These are phyloP conservation scores for Sylvilagus floridanus DNA, from an alignment of 2,797 vertebrate species.

Conservation along the genomic window DNA sequence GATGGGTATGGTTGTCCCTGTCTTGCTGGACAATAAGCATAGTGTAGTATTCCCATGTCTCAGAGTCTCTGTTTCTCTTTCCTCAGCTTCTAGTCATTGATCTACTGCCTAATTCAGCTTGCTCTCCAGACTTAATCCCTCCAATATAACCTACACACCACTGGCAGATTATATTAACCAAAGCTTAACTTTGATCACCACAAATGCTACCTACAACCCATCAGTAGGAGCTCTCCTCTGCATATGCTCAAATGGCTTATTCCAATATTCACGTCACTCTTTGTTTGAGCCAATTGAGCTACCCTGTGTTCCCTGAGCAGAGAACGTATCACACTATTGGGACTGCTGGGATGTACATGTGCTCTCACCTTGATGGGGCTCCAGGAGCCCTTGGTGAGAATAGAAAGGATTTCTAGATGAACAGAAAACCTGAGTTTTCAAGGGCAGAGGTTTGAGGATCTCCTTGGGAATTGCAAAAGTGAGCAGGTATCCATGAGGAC, in stretches of 20 bases:
- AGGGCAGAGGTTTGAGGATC: background rate
- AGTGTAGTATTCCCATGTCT: background rate
- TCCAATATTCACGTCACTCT: background rate
- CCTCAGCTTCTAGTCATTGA: background rate
- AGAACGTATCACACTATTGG: accelerated
- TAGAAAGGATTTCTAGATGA: background rate
- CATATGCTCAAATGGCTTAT: background rate
- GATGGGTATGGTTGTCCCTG: no score
- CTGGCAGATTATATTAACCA: background rate
- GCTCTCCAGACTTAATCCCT: background rate
- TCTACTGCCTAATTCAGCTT: background rate
- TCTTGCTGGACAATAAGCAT: background rate
- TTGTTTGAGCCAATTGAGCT: background rate
- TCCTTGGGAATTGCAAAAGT: background rate
- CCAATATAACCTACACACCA: background rate
- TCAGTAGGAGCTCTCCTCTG: background rate
- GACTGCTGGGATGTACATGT: accelerated
- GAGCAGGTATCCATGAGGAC: background rate
- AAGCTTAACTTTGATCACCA: background rate
- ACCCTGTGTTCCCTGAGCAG: background rate
- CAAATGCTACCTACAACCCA: background rate
- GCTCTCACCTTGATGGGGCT: background rate
- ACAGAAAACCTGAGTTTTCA: background rate
- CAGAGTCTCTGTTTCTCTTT: background rate
- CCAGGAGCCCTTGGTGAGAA: background rate